phyloP scores from a whole-genome alignment of 2,888 invertebrate genomes.

The Metallyticus violacea region DNA sequence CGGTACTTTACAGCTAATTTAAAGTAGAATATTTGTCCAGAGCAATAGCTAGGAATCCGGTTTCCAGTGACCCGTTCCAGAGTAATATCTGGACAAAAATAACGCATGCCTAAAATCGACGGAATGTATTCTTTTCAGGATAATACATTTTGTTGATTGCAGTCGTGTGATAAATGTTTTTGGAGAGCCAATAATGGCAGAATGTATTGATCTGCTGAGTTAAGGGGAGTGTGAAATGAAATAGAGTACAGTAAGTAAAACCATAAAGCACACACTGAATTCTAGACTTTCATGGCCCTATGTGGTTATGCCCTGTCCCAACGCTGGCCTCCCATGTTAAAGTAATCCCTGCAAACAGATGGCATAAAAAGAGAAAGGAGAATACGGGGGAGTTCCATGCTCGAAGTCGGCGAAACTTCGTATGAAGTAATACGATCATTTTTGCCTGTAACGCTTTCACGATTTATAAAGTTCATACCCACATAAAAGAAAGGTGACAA shows the following conservation, averaged over 20 bases:
- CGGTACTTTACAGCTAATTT: no score
- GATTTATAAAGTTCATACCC: background rate
- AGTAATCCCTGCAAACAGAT: constrained; percentile 13
- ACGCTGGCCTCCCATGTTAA: background rate
- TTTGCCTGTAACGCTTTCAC: background rate
- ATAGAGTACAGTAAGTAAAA: constrained; percentile 33
- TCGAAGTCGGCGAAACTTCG: background rate
- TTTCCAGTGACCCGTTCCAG: background rate
- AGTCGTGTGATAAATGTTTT: constrained; percentile 1
- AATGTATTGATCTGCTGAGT: constrained; percentile 33
- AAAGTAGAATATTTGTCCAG: no score
- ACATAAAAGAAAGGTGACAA: background rate
- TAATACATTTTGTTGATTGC: background rate
- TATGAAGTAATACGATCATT: background rate
- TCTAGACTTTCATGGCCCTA: background rate
- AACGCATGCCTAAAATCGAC: background rate
- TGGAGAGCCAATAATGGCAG: constrained; percentile 14
- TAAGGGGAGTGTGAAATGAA: constrained; percentile 32
- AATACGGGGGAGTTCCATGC: background rate
- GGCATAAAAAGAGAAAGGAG: background rate
- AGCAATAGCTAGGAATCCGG: no score
- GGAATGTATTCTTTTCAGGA: background rate
- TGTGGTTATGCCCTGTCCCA: background rate
- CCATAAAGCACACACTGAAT: constrained; percentile 27
- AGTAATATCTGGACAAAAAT: background rate